phyloP scores from a whole-genome alignment of 2,797 vertebrate genomes.

The Gymnocypris eckloni region DNA sequence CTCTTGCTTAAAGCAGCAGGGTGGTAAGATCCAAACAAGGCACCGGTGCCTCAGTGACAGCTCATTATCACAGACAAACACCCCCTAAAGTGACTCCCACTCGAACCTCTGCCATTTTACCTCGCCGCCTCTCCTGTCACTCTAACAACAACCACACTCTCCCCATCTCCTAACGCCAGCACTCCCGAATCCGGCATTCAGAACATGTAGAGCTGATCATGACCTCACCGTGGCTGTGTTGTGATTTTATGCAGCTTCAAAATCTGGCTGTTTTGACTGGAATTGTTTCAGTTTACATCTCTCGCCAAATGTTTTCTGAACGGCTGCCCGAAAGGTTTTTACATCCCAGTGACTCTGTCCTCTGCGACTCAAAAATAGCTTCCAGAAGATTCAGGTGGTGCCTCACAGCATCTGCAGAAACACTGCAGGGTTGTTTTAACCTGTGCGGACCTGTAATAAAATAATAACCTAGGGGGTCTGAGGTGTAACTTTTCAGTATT shows the following conservation, averaged over 20 bases:
- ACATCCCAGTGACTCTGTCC: constrained; percentile 31
- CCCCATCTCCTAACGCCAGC: constrained; percentile 5
- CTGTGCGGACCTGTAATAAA: background rate
- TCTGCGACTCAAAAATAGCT: constrained; percentile 47
- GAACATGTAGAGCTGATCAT: constrained; percentile 29
- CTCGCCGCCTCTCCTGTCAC: constrained; percentile 1
- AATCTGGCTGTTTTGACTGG: constrained; percentile 46
- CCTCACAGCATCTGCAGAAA: constrained; percentile 34
- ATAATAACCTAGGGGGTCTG: background rate
- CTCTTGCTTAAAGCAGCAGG: constrained; percentile 52
- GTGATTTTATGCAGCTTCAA: constrained; percentile 24
- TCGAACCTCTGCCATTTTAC: constrained; percentile 52
- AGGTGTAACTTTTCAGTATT: background rate
- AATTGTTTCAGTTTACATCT: constrained; percentile 42
- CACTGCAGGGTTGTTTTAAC: constrained; percentile 5
- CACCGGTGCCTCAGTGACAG: constrained; percentile 54
- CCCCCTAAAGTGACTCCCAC: constrained; percentile 50
- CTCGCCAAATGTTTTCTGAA: constrained; percentile 34
- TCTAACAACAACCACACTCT: constrained; percentile 28
- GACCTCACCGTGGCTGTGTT: constrained; percentile 29
- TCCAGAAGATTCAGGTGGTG: constrained; percentile 38
- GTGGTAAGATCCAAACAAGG: constrained; percentile 52
- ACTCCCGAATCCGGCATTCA: constrained; percentile 7
- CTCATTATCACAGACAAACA: constrained; percentile 64
- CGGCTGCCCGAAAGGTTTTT: constrained; percentile 25